A percentile compares a stretch with the other conserved stretches of the same genome.
Conservation (phyloP, 2,888 invertebrate genomes). For the Hedychridium roseum region DNA sequence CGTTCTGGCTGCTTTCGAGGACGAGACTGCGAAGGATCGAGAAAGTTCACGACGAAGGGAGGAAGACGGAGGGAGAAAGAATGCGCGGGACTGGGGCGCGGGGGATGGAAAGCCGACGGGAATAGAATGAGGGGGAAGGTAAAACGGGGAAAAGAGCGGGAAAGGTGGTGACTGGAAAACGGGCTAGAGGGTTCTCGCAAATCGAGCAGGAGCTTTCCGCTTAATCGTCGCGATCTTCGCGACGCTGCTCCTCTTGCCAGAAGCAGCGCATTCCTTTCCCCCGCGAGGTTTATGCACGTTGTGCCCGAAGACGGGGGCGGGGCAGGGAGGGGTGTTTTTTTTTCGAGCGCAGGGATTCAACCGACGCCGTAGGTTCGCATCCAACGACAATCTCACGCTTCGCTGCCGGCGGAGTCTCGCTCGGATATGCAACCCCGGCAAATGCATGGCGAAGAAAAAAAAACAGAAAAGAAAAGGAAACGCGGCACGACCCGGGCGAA, state of each 20-base stretch:
- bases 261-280: too few relatives aligned
- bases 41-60: conserved; percentile 4
- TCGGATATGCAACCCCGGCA: neutral
- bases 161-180: neutral
- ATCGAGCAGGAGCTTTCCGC: conserved; percentile 14
- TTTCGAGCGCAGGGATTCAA: too few relatives aligned
- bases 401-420: conserved; percentile 6
- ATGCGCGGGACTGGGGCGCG: neutral
- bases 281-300: too few relatives aligned
- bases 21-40: conserved; percentile 5
- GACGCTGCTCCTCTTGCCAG: too few relatives aligned
- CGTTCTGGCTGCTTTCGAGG: conserved; percentile 6
- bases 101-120: too few relatives aligned
- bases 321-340: too few relatives aligned
- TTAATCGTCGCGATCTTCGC: conserved; percentile 13
- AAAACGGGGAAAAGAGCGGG: neutral
- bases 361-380: conserved; percentile 10
- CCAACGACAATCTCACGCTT: conserved; percentile 19
- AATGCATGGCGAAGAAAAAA: conserved; percentile 1
- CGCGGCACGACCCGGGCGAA: conserved; percentile 1
- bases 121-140: too few relatives aligned
- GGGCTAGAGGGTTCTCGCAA: conserved; percentile 7
- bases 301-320: too few relatives aligned
- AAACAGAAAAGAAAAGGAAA: conserved; percentile 12
- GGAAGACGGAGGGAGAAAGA: conserved; percentile 2